A percentile compares a stretch with the other conserved stretches of the same genome.
These are phyloP conservation scores for Enteromius paludinosus DNA, from an alignment of 2,797 vertebrate genomes.

Conservation along the genomic window DNA sequence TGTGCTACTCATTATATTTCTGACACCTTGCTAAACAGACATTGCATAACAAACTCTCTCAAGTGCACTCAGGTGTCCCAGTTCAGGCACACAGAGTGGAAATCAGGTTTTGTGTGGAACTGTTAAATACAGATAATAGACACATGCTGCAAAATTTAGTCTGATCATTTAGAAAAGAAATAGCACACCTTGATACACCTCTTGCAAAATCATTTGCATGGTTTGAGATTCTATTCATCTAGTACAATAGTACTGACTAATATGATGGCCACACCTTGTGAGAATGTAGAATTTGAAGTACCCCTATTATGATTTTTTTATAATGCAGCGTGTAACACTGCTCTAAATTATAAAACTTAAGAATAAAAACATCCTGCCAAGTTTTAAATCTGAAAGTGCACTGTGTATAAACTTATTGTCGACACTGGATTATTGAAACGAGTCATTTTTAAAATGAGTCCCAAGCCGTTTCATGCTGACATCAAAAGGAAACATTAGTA, in stretches of 20 bases:
- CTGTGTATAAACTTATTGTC: no score
- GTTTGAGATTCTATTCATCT: neutral
- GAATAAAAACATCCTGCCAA: no score
- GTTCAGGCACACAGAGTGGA: neutral
- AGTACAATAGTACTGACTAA: neutral
- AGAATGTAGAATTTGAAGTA: neutral
- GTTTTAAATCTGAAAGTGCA: no score
- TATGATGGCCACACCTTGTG: neutral
- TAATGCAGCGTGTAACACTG: no score
- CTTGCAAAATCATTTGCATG: neutral
- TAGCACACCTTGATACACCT: neutral
- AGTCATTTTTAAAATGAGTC: no score
- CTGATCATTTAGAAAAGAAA: neutral
- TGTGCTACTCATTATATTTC: constrained; percentile 10
- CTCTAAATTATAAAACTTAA: no score
- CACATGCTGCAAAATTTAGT: neutral
- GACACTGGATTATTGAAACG: no score
- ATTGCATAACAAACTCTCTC: constrained; percentile 41
- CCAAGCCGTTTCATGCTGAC: no score
- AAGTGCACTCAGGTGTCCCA: constrained; percentile 9
- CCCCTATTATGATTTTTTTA: no score
- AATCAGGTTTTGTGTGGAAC: neutral
- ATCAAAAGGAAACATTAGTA: no score
- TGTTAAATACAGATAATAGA: constrained; percentile 6
- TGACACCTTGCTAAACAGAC: constrained; percentile 31